phyloP scores from a whole-genome alignment of 2,113 vertebrate species.

The Emydocephalus ijimae region DNA sequence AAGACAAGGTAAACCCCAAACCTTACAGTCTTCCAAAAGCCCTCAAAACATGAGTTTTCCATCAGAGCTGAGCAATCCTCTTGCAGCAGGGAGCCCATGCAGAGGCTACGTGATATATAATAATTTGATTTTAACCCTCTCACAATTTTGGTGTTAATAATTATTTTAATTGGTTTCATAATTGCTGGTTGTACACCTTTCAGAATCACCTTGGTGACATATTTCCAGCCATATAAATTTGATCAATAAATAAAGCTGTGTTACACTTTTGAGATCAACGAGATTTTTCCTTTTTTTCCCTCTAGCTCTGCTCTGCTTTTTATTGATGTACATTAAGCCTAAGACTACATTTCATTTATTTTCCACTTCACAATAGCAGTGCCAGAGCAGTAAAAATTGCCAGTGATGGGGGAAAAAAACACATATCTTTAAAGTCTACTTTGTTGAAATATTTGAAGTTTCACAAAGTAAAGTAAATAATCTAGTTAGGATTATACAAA shows the following conservation, averaged over 20 bases:
- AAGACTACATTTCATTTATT: background rate
- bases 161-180: background rate
- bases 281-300: background rate
- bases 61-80: background rate
- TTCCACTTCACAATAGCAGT: background rate
- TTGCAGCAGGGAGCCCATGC: background rate
- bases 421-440: background rate
- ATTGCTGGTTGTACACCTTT: background rate
- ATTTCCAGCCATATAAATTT: background rate
- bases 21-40: background rate
- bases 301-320: background rate
- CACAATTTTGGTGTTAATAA: background rate
- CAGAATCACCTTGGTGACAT: background rate
- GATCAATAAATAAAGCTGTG: background rate
- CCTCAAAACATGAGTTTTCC: background rate
- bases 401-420: background rate
- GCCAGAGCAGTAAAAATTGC: background rate
- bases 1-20: background rate
- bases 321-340: background rate
- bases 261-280: background rate
- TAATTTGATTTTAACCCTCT: background rate
- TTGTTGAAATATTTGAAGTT: background rate
- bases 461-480: background rate
- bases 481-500: background rate
- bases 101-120: background rate